Percentiles rank a stretch among this genome's conserved stretches.
Evolutionary conservation across 2,888 invertebrate genomes (phyloP).

Genomic region (Calameuta pallipes): DNA sequence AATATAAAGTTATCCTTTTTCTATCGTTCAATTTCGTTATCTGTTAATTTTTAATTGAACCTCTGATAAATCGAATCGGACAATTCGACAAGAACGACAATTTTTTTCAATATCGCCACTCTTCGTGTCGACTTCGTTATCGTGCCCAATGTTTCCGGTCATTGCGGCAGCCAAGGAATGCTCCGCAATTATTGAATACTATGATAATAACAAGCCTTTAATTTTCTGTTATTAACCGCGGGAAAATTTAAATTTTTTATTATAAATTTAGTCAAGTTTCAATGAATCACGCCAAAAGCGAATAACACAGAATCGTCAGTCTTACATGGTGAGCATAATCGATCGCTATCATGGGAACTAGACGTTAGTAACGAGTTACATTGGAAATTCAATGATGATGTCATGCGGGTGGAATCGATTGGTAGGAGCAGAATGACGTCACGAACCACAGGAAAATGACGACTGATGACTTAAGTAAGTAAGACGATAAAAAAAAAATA

Average conservation of each 20-base stretch:
- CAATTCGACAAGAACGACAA: background rate
- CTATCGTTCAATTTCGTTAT: background rate
- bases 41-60: background rate
- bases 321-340: background rate
- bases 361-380: background rate
- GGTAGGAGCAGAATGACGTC: background rate
- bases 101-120: background rate
- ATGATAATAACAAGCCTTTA: background rate
- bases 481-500: background rate
- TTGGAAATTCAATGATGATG: background rate
- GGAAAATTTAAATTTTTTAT: background rate
- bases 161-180: background rate
- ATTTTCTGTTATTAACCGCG: background rate
- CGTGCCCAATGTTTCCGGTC: background rate
- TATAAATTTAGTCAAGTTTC: background rate
- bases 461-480: background rate
- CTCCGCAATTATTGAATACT: no score
- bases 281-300: background rate
- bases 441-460: background rate
- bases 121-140: background rate
- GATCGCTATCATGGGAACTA: background rate
- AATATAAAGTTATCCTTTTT: background rate
- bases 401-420: background rate
- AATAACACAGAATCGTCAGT: background rate
- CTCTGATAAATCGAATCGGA: background rate